Percentiles rank a stretch among this genome's conserved stretches.
These are phyloP conservation scores for Synanthedon myopaeformis DNA, from an alignment of 2,888 invertebrate species.

Conservation along the genomic window DNA sequence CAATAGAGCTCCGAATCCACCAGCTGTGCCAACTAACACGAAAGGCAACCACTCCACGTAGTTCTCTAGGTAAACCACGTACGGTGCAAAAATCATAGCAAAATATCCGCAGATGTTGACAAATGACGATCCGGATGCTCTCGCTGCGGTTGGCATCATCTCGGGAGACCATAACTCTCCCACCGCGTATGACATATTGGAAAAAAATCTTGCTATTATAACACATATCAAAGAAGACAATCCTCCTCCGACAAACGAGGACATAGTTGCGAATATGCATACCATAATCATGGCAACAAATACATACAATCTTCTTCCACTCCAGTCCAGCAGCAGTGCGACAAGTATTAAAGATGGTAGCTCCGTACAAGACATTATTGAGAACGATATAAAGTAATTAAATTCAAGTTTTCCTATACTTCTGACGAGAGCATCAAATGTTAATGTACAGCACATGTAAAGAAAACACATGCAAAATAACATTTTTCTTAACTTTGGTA, in stretches of 20 bases:
- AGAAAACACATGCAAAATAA: conserved; percentile 4
- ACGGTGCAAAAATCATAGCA: conserved; percentile 4
- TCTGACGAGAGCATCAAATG: conserved; percentile 7
- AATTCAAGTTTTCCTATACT: conserved; percentile 5
- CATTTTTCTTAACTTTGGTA: conserved; percentile 4
- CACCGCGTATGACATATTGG: conserved; percentile 5
- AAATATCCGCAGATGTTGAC: conserved; percentile 6
- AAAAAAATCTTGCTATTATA: conserved; percentile 5
- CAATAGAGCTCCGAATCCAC: conserved; percentile 1
- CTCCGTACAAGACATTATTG: conserved; percentile 7
- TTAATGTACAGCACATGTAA: conserved; percentile 6
- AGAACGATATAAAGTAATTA: conserved; percentile 7
- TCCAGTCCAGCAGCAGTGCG: conserved; percentile 7
- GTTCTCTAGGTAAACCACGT: conserved; percentile 5
- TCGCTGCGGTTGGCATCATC: conserved; percentile 5
- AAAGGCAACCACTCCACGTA: conserved; percentile 5
- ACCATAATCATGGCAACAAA: neutral
- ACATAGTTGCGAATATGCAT: conserved; percentile 3
- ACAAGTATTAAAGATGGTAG: conserved; percentile 5
- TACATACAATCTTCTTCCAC: conserved; percentile 6
- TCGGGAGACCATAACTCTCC: conserved; percentile 7
- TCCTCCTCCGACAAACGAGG: conserved; percentile 6
- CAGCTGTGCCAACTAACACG: conserved; percentile 3
- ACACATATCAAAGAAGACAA: conserved; percentile 5
- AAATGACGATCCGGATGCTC: conserved; percentile 5